Base-by-base conservation (phyloP, 2,888 invertebrate genomes). In the Anaspis maculata region DNA sequence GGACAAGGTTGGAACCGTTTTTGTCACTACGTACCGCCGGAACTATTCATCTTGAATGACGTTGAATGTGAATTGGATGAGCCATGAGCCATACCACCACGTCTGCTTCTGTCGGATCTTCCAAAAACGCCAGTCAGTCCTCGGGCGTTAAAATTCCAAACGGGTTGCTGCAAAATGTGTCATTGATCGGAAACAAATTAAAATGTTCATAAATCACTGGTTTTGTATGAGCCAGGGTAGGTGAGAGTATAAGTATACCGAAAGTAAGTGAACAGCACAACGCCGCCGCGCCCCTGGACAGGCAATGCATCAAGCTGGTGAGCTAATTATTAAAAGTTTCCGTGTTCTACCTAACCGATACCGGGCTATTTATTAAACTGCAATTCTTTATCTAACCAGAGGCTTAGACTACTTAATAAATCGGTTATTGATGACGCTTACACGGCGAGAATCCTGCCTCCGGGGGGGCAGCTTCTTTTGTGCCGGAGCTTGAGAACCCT, bases 121-220 rank as follows among this genome's bases (percentile, higher is more conserved):
- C n/a, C n/a, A n/a, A n/a, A n/a, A n/a, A n/a, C n/a, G n/a, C n/a
- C n/a, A n/a, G n/a, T n/a, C n/a, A n/a, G n/a, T n/a, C n/a, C n/a
- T n/a, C n/a, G n/a, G n/a, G n/a, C n/a, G n/a, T n/a, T n/a, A n/a
- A n/a, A n/a, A n/a, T n/a, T n/a, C n/a, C n/a, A n/a, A n/a, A n/a
- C n/a, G n/a, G n/a, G n/a, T n/a, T n/a, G n/a, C n/a, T n/a, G n/a
- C n/a, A n/a, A n/a, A n/a, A n/a, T n/a, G n/a, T n/a, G n/a, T n/a
- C 27, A 29, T 35, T 45, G 45, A 45, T 45, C 43, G 34, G 12
- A 30, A 45, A 39, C 42, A 45, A 45, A 45, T 45, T 45, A 45
- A 45, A 43, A 45, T 41, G 34, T 24, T 28, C 39, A 43, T 45
- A 45, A 45, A 45, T 45, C 45, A 43, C 16, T 22, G 27, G 32